phyloP scores from a whole-genome alignment of 2,888 invertebrate species.

The Ariolimax columbianus region DNA sequence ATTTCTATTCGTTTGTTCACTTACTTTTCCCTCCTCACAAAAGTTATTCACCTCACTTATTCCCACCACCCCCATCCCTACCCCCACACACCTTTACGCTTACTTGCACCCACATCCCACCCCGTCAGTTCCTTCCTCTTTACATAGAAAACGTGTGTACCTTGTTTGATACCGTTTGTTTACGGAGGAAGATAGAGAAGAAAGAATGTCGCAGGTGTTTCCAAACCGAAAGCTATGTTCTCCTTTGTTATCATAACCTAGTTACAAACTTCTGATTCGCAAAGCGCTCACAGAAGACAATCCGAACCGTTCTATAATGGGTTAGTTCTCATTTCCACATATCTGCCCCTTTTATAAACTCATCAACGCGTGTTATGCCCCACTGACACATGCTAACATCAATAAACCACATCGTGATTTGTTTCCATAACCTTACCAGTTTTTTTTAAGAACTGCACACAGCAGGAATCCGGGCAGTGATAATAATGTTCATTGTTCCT shows the following conservation, averaged over 20 bases:
- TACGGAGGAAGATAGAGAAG: too few species aligned
- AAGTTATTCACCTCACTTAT: too few species aligned
- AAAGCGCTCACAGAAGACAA: not conserved
- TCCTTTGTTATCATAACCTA: not conserved
- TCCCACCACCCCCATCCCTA: too few species aligned
- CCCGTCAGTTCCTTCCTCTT: too few species aligned
- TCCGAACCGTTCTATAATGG: not conserved
- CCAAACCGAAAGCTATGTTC: not conserved
- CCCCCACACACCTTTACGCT: too few species aligned
- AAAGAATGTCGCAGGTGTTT: not conserved
- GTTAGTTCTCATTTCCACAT: not conserved
- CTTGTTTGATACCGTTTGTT: not conserved
- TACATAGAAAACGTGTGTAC: not conserved
- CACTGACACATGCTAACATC: not conserved
- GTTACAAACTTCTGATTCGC: not conserved
- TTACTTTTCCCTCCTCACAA: too few species aligned
- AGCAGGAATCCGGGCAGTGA: too few species aligned
- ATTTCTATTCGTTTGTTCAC: too few species aligned
- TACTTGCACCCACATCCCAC: too few species aligned
- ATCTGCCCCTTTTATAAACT: not conserved
- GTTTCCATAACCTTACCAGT: too few species aligned
- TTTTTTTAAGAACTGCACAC: too few species aligned
- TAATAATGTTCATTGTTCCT: too few species aligned
- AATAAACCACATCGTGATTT: not conserved
- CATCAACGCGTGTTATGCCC: not conserved